These are phyloP conservation scores for Microcaecilia unicolor DNA, from an alignment of 2,797 vertebrate genomes.

Conservation along the genomic window DNA sequence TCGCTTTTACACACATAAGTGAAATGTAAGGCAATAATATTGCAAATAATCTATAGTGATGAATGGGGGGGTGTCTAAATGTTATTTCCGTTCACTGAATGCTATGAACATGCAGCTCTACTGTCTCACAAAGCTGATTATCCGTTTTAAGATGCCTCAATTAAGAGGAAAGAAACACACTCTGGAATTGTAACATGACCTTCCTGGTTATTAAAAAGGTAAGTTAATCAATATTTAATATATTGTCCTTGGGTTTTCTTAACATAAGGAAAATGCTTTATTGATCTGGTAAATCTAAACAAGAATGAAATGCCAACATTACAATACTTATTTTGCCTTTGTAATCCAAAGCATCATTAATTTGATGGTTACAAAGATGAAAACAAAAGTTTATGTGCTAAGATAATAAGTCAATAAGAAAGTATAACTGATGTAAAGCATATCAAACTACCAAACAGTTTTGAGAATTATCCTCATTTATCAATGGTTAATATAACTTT, in stretches of 20 bases:
- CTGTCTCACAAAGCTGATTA: conserved; percentile 44
- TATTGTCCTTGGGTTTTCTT: conserved; percentile 36
- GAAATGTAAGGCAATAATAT: too few relatives aligned
- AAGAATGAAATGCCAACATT: background rate
- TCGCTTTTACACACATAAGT: too few relatives aligned
- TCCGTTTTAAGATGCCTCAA: conserved; percentile 45
- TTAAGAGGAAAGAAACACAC: conserved; percentile 42
- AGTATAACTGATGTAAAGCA: background rate
- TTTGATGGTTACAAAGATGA: too few relatives aligned
- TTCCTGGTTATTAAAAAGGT: conserved; percentile 54
- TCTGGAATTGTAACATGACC: conserved; percentile 49
- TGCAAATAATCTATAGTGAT: background rate
- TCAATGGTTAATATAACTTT: background rate
- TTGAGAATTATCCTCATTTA: background rate
- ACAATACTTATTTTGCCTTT: background rate
- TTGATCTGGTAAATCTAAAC: conserved; percentile 7
- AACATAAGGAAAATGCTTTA: conserved; percentile 1
- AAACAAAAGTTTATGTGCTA: too few relatives aligned
- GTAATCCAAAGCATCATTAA: background rate
- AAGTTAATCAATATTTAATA: conserved; percentile 52
- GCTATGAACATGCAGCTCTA: conserved; percentile 26
- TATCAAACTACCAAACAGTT: background rate
- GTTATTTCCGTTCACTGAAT: background rate
- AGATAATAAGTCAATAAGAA: background rate
- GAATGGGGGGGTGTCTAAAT: background rate